phyloP scores from a whole-genome alignment of 2,888 invertebrate genomes.

The Achlya flavicornis region DNA sequence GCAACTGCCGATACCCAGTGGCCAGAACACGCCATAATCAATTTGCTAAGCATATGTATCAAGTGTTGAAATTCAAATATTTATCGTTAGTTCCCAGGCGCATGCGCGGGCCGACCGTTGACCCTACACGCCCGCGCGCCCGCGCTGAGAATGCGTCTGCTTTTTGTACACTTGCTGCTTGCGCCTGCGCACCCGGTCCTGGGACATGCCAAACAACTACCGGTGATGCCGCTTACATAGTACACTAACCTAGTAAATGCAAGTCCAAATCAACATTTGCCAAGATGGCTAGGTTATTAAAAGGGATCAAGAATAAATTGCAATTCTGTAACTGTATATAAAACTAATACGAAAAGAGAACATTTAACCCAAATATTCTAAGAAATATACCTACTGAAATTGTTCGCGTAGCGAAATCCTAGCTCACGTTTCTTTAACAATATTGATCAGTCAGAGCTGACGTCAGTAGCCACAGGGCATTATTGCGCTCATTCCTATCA shows the following conservation, averaged over 20 bases:
- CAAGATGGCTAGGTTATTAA: no score
- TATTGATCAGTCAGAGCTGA: conserved; percentile 45
- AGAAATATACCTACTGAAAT: neutral
- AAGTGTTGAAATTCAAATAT: conserved; percentile 83
- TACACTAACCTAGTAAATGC: neutral
- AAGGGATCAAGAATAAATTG: no score
- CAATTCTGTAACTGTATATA: no score
- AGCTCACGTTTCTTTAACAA: conserved; percentile 38
- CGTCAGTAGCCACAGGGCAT: conserved; percentile 36
- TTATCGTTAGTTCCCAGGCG: conserved; percentile 80
- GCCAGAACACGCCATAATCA: conserved; percentile 69
- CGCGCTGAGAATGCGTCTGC: conserved; percentile 63
- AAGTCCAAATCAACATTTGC: neutral
- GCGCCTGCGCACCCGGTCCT: conserved; percentile 53
- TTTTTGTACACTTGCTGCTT: conserved; percentile 56
- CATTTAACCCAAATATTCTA: conserved; percentile 5
- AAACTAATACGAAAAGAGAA: conserved; percentile 11
- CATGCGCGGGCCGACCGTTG: conserved; percentile 76
- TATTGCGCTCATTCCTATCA: conserved; percentile 29
- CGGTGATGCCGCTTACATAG: neutral
- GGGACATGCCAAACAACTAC: conserved; percentile 56
- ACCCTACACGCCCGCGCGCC: conserved; percentile 67
- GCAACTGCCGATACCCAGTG: conserved; percentile 50
- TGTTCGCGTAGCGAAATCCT: neutral
- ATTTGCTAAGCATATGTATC: conserved; percentile 82